Base-by-base conservation (phyloP, 2,888 invertebrate genomes). In the Chloroclystis v-ata region DNA sequence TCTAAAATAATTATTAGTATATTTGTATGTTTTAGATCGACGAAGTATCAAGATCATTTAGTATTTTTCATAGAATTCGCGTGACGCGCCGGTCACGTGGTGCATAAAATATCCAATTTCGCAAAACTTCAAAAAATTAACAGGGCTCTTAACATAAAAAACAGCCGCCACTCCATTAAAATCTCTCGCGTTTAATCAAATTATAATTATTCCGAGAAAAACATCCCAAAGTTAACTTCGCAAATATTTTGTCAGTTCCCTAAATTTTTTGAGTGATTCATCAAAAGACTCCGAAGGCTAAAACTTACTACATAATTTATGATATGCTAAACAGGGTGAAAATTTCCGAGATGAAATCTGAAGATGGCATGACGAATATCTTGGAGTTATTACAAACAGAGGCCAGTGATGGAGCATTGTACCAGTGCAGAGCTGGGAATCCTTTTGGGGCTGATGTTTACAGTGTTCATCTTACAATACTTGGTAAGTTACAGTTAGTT, bases 381-480 rank as follows among this genome's bases (percentile, higher is more conserved):
- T 49, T 88, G 12, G 83, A 87, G 43, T 42, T 89, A 4, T 40
- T 86, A 4, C 88, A 86, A 51, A 80, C 87, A 0, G 86, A 87
- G 38, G 74, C 82, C 0, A 79, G 68, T 28, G 88, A 89, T 37
- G 86, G 81, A 28, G 88, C 88, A 0, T 53, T 84, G 29, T 89
- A 87, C 49, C 84, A 88, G 49, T 89, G 89, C 47, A 75, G 84
- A 56, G 89, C 89, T 12, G 84, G 84, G 0, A 89, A 89, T 45
- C 86, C 88, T 0, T 87, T 76, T 42, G 89, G 89, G 29, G 85
- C 86, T 11, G 86, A 86, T 28, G 74, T 82, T 1, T 86, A 73
- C 47, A 82, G 71, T 28, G 80, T 85, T 0, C 60, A 78, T 43
- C 75, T 89, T 8, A 84, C 74, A 47, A 87, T 89, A 63, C 61